These are phyloP conservation scores for Cercopithecus petaurista DNA, from an alignment of 2,797 vertebrate genomes.

Conservation along the genomic window DNA sequence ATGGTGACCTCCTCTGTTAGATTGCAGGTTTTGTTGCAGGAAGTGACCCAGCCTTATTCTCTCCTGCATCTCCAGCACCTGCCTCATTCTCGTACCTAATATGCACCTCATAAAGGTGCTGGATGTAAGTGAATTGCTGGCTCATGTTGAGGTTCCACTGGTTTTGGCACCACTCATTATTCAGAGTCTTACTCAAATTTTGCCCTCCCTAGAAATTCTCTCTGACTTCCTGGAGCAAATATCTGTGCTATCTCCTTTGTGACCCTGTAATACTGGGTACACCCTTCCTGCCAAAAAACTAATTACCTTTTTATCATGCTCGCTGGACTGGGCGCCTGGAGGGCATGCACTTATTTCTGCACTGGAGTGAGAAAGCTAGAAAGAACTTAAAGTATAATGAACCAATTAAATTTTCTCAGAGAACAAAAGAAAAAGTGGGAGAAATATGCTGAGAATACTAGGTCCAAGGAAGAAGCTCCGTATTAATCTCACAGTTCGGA, in stretches of 20 bases:
- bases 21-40: not conserved
- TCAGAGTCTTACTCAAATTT: not conserved
- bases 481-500: not conserved
- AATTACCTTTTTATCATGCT: not conserved
- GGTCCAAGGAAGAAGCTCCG: not conserved
- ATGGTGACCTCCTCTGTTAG: fast-evolving
- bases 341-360: not conserved
- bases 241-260: too few species aligned
- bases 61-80: too few species aligned
- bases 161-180: not conserved
- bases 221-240: fast-evolving
- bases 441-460: not conserved
- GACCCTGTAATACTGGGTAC: not conserved
- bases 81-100: fast-evolving
- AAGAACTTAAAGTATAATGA: too few species aligned
- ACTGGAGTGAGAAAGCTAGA: not conserved
- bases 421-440: not conserved
- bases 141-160: fast-evolving
- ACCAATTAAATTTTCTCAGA: not conserved
- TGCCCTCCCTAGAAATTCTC: not conserved
- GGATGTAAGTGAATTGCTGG: not conserved
- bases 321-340: too few species aligned
- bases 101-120: fast-evolving
- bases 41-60: too few species aligned
- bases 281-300: not conserved